Base-by-base conservation (phyloP, 1,140 invertebrate species). In the Anastrepha obliqua region DNA sequence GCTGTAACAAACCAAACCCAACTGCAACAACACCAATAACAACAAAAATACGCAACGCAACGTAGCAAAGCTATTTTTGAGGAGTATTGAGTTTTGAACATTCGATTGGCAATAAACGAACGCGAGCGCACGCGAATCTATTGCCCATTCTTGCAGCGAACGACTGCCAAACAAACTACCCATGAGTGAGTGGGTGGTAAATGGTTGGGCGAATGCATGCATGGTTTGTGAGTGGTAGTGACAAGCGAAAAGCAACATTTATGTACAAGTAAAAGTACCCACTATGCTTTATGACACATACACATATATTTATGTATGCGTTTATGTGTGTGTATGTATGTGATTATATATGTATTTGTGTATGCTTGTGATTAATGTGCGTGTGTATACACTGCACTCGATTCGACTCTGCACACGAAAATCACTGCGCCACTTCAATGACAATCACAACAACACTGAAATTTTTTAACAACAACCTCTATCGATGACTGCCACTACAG, bases 1-100 rank as follows among this genome's bases (percentile, higher is more conserved):
- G 74, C 74, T 81, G 74, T 55, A 81, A 78, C 51, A 58, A 51
- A n/a, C 74, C 20, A 29, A 29, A 29, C 29, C 29, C 6, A 55
- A 81, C 67, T 15, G n/a, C 42, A 81, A 55, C 47, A 81, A 55
- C 74, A 81, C 29, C 47, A 7, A 29, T 9, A 55, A 51, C 74
- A 81, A 81, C 74, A 81, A 29, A 51, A 81, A 55, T 81, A 20
- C 74, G 74, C 74, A 81, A 20, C 74, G 74, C 74, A 81, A 70
- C 62, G 87, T 86, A 67, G 87, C 87, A 47, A 20, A 88, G 65
- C 87, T 78, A 88, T 88, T 88, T 87, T 88, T 86, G 47, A 20
- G 47, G 47, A 81, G 87, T 88, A 88, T 88, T 88, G 87, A 88
- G 86, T 88, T 88, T 88, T 88, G 87, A 88, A 88, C 60, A 62